Conservation (phyloP, 2,888 invertebrate species). For the Teleogryllus oceanicus region DNA sequence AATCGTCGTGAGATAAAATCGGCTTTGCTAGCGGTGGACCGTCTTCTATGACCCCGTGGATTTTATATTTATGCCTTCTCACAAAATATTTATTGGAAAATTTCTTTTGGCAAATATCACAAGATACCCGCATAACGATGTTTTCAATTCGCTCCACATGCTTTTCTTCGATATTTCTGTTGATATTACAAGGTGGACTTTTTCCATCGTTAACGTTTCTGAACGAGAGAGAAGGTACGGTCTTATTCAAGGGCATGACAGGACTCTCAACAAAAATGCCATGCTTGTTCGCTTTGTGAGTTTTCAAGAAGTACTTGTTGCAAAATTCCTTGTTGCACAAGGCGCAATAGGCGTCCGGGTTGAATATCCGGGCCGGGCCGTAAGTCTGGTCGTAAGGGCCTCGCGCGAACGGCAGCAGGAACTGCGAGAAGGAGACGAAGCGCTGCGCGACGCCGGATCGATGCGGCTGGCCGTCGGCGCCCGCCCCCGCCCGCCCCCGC, state of each 20-base stretch:
- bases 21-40: too few species aligned
- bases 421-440: not conserved
- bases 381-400: not conserved
- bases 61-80: slow-evolving; percentile 64
- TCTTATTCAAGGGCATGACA: slow-evolving; percentile 18
- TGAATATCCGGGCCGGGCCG: slow-evolving; percentile 69
- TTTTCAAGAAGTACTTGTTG: slow-evolving; percentile 96
- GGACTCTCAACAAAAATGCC: slow-evolving; percentile 72
- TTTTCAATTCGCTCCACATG: too few species aligned
- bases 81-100: slow-evolving; percentile 71
- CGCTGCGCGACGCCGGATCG: too few species aligned
- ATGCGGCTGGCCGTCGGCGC: too few species aligned
- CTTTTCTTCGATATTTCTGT: too few species aligned
- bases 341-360: slow-evolving; percentile 95
- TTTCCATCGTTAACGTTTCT: too few species aligned
- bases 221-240: too few species aligned
- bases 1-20: too few species aligned
- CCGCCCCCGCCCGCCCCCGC: too few species aligned
- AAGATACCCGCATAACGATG: slow-evolving; percentile 45
- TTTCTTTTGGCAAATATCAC: slow-evolving; percentile 69
- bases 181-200: too few species aligned
- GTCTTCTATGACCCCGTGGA: slow-evolving; percentile 55
- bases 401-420: not conserved
- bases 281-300: slow-evolving; percentile 96
- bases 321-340: slow-evolving; percentile 98